Percentiles rank a stretch among this genome's conserved stretches.
Evolutionary conservation across 2,113 vertebrate species (phyloP).

Genomic region (Tyto alba): DNA sequence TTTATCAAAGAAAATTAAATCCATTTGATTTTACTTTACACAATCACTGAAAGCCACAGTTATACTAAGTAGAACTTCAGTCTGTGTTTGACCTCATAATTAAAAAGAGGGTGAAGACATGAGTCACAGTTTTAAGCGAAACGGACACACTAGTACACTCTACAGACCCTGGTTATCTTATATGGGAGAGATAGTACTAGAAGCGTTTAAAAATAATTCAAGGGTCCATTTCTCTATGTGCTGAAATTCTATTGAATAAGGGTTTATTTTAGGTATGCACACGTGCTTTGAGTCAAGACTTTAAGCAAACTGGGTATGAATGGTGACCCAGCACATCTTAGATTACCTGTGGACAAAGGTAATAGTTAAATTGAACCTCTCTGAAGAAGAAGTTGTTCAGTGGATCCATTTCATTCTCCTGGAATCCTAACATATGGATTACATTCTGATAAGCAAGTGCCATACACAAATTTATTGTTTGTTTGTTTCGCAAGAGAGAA

Average conservation of each 20-base stretch:
- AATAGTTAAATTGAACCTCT: neutral
- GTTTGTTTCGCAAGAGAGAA: neutral
- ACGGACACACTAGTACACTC: neutral
- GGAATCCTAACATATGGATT: neutral
- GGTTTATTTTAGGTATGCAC: neutral
- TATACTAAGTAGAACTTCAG: neutral
- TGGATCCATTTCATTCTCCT: neutral
- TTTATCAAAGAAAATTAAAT: neutral
- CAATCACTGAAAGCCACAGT: neutral
- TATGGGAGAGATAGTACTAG: neutral
- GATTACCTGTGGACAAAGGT: neutral
- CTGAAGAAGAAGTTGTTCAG: neutral
- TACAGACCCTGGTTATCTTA: neutral
- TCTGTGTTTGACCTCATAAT: neutral
- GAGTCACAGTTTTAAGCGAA: neutral
- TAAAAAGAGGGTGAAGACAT: neutral
- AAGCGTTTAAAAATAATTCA: neutral
- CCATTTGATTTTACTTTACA: neutral
- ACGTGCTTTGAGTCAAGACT: neutral
- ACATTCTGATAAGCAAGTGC: neutral
- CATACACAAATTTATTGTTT: neutral
- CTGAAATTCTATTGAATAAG: neutral
- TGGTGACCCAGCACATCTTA: neutral
- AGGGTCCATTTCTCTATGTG: neutral
- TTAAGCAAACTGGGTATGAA: neutral